These are phyloP conservation scores for Ormyrus rosae DNA, from an alignment of 2,888 invertebrate genomes.

Conservation along the genomic window DNA sequence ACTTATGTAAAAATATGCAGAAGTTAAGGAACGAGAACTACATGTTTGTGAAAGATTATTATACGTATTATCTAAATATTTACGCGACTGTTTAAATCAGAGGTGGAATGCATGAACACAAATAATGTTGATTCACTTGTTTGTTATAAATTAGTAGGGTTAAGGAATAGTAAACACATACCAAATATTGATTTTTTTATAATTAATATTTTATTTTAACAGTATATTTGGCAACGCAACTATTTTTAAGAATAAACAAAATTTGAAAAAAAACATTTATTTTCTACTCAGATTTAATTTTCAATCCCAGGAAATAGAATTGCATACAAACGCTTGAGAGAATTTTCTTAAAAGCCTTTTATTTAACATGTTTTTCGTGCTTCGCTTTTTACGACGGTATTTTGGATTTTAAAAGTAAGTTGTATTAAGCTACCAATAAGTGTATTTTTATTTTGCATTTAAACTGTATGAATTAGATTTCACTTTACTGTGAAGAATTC, in stretches of 20 bases:
- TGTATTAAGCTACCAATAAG: neutral
- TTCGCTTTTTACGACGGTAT: slow-evolving; percentile 57
- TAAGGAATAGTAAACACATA: slow-evolving; percentile 22
- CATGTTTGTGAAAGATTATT: too few species aligned
- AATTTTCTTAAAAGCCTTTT: slow-evolving; percentile 58
- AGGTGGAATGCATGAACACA: slow-evolving; percentile 12
- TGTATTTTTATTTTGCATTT: too few species aligned
- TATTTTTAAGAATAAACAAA: neutral
- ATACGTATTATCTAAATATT: too few species aligned
- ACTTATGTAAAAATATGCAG: too few species aligned
- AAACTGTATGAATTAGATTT: too few species aligned
- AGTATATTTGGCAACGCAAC: neutral
- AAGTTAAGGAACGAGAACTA: too few species aligned
- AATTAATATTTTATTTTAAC: neutral
- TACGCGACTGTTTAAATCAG: too few species aligned
- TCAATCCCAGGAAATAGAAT: neutral
- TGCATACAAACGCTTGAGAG: neutral
- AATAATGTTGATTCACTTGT: slow-evolving; percentile 39
- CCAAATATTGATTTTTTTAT: slow-evolving; percentile 30
- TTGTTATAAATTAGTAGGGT: slow-evolving; percentile 32
- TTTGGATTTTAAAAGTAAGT: slow-evolving; percentile 53
- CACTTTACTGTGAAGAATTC: too few species aligned
- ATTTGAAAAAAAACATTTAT: neutral
- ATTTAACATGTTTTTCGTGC: slow-evolving; percentile 63
- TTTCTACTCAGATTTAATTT: neutral